Percentiles rank a stretch among this genome's conserved stretches.
Conservation (phyloP, 1,140 invertebrate genomes). For the Procambarus clarkii region DNA sequence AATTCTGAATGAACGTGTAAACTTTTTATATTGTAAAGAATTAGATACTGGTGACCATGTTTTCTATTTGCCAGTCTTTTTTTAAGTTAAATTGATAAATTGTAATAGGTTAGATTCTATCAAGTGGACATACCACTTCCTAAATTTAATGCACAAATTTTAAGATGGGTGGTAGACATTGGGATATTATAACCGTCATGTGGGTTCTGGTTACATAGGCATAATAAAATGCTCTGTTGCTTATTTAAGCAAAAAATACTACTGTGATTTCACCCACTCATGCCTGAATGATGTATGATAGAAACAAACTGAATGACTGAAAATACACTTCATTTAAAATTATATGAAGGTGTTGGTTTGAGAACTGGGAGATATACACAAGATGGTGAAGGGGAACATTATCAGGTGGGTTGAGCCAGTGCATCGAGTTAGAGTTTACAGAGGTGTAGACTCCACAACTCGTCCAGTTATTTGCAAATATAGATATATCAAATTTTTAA, state of each 20-base stretch:
- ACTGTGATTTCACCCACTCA: constrained; percentile 57
- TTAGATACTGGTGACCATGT: too few relatives aligned
- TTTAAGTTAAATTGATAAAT: too few relatives aligned
- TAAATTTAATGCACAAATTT: background rate
- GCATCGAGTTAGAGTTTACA: background rate
- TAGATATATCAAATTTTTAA: constrained; percentile 1
- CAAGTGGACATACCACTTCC: too few relatives aligned
- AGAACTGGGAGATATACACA: background rate
- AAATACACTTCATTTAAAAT: background rate
- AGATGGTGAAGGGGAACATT: background rate
- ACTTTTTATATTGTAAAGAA: too few relatives aligned
- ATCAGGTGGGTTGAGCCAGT: background rate
- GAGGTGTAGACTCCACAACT: background rate
- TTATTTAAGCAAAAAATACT: constrained; percentile 27
- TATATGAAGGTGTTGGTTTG: background rate
- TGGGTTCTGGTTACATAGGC: constrained; percentile 1
- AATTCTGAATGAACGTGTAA: background rate
- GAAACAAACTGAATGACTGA: constrained; percentile 44
- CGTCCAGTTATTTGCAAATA: background rate
- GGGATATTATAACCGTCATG: background rate
- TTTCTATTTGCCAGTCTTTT: too few relatives aligned
- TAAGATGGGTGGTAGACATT: background rate
- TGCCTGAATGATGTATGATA: constrained; percentile 55
- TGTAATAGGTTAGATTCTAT: too few relatives aligned
- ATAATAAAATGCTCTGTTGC: constrained; percentile 16